Evolutionary conservation across 2,113 vertebrate genomes (phyloP).

Genomic region (Artemisiospiza belli): DNA sequence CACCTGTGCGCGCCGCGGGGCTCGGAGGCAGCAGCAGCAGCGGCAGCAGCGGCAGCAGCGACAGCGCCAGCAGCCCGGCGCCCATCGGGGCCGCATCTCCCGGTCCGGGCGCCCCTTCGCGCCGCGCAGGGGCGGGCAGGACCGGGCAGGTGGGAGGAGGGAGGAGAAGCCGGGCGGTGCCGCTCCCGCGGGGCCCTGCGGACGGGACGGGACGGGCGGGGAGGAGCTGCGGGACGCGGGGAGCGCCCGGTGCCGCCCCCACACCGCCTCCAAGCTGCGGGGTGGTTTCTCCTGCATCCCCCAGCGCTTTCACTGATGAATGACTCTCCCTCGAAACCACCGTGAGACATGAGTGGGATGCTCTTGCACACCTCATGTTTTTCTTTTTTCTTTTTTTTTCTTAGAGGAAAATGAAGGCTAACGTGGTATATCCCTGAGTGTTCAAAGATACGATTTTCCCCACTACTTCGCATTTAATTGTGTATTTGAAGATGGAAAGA

Average conservation of each 20-base stretch:
- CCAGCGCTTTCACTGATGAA: not conserved
- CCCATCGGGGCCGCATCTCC: constrained; percentile 54
- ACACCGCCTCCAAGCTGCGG: rapidly evolving
- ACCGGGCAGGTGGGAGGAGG: not conserved
- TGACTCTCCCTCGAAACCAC: not conserved
- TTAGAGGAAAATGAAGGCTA: not conserved
- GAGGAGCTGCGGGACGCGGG: rapidly evolving
- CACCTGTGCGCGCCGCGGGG: constrained; percentile 8
- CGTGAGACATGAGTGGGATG: not conserved
- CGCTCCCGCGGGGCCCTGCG: not conserved
- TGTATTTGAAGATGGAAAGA: not conserved
- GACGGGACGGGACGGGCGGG: not conserved
- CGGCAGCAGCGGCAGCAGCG: too few relatives aligned
- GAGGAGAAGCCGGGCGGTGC: not conserved
- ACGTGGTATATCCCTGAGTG: rapidly evolving
- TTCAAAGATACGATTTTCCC: not conserved
- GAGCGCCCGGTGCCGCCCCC: not conserved
- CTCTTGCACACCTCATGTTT: rapidly evolving
- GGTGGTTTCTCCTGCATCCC: not conserved
- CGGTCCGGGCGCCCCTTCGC: too few relatives aligned
- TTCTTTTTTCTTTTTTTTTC: too few relatives aligned
- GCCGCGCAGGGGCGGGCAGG: not conserved
- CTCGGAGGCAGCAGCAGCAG: not conserved
- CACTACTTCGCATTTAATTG: not conserved
- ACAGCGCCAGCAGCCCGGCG: not conserved